Conservation (phyloP, 2,113 vertebrate species). For the Coracopsis vasa region DNA sequence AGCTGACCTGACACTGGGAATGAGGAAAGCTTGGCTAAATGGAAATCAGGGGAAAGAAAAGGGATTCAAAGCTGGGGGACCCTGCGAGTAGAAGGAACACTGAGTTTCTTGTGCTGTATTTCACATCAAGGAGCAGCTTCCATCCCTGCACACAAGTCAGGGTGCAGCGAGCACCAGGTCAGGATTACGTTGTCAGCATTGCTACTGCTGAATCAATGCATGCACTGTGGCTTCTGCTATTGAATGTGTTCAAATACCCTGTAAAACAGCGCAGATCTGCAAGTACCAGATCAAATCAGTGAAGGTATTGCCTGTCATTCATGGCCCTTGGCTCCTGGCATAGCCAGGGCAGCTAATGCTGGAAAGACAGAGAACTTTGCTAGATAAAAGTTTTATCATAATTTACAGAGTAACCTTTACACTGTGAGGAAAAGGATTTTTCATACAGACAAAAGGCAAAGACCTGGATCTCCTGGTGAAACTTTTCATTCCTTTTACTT, state of each 20-base stretch:
- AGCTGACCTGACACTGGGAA: background rate
- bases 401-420: background rate
- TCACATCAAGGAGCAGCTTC: background rate
- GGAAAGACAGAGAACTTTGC: background rate
- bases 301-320: background rate
- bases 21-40: background rate
- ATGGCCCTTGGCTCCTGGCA: background rate
- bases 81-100: background rate
- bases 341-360: background rate
- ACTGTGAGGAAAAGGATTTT: background rate
- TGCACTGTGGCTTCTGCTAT: background rate
- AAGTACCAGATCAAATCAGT: background rate
- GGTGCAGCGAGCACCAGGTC: background rate
- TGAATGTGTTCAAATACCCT: background rate
- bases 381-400: background rate
- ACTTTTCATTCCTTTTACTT: constrained; percentile 15
- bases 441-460: background rate
- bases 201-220: background rate
- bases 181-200: background rate
- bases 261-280: background rate
- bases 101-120: background rate
- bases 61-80: background rate
- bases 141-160: background rate
- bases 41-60: background rate
- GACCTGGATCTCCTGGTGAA: background rate